Base-by-base conservation (phyloP, 2,797 vertebrate genomes). In the Varecia variegata region DNA sequence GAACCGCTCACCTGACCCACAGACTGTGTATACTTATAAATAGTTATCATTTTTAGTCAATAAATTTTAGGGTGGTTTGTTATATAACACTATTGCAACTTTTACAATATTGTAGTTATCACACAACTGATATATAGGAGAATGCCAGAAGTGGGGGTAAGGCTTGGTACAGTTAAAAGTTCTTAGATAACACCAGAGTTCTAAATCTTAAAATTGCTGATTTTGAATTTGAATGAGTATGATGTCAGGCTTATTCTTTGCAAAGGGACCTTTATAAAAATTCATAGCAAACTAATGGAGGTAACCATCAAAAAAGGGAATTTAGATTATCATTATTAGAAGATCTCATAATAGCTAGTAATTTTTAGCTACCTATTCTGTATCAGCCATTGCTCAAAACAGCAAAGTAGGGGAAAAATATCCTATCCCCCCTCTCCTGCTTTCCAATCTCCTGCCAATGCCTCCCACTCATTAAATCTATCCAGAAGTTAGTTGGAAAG, bases 171-270 rank as follows among this genome's bases (percentile, higher is more conserved):
- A 70, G 1, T 65, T 79, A 50, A 88, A 2, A 77, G 30, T 79
- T 77, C 70, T 83, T 56, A 85, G 91, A 74, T 56, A 68, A 94
- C 21, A 20, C 2, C 32, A 90, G 20, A 80, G 23, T 85, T 20
- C 35, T 77, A 85, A 54, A 38, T 62, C 47, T 82, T 82, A 90
- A 52, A 54, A 85, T 58, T 87, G 47, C 7, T 60, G 20, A 71
- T 62, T 97, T 56, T 35, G 18, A 89, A 74, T 96, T 43, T 38
- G 54, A 94, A 93, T 32, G 8, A 68, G 47, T 27, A 77, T 81
- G 21, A 92, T 68, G 23, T 58, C 23, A 80, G 38, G 21, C 11
- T 77, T 18, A 74, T 45, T 17, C n/a, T 89, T 90, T 76, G 20
- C 73, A 76, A 94, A 93, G 5, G 43, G 17, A 47, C 32, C 15